Percentiles rank a stretch among this genome's conserved stretches.
Conservation (phyloP, 2,113 vertebrate genomes). For the Callorhinus ursinus region DNA sequence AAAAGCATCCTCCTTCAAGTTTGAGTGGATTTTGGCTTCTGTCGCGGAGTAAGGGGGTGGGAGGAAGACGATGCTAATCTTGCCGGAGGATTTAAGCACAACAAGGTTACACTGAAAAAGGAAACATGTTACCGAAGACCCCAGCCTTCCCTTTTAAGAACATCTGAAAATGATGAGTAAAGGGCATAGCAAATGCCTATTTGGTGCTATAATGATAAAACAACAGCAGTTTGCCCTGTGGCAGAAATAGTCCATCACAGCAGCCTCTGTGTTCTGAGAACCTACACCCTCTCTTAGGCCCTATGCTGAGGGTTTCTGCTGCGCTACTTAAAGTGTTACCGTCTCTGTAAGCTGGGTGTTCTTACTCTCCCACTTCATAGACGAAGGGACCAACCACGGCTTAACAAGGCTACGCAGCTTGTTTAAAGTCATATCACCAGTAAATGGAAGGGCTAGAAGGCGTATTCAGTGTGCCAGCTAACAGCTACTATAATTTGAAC, state of each 20-base stretch:
- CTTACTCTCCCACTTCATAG: neutral
- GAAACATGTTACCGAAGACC: neutral
- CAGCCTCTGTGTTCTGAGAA: neutral
- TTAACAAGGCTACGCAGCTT: neutral
- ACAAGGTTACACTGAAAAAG: neutral
- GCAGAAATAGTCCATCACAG: neutral
- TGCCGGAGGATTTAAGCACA: slow-evolving; percentile 3
- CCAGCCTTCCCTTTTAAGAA: neutral
- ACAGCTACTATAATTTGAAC: neutral
- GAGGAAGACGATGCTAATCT: neutral
- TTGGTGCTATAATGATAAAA: neutral
- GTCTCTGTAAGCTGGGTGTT: neutral
- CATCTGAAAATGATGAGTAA: neutral
- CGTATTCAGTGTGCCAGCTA: neutral
- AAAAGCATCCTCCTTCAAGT: neutral
- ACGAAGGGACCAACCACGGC: neutral
- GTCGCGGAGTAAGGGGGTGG: neutral
- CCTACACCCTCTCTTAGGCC: neutral
- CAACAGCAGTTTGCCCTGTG: neutral
- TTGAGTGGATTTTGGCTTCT: neutral
- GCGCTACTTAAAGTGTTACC: neutral
- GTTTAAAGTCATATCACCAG: neutral
- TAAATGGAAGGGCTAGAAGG: neutral
- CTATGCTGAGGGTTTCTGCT: neutral
- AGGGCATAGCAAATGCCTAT: neutral